Evolutionary conservation across 2,113 vertebrate genomes (phyloP).

Genomic region (Neotragus moschatus): DNA sequence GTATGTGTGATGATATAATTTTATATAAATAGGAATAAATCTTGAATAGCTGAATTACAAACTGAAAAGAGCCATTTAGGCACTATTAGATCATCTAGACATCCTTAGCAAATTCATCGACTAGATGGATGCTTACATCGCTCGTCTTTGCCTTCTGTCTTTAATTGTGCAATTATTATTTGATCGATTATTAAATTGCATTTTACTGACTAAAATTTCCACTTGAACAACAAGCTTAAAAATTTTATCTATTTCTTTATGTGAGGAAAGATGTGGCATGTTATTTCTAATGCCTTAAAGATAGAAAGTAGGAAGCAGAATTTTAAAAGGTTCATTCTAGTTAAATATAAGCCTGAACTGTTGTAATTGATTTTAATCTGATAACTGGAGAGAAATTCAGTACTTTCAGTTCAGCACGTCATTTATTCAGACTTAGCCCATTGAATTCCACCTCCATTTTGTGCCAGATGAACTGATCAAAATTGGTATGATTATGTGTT

Average conservation of each 20-base stretch:
- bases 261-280: neutral
- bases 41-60: neutral
- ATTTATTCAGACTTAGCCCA: neutral
- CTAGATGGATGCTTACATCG: neutral
- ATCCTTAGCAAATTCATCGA: neutral
- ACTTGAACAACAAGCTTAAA: slow-evolving; percentile 9
- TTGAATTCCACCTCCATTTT: neutral
- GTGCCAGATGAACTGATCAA: neutral
- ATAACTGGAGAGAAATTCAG: neutral
- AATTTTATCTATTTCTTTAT: neutral
- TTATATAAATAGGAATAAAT: slow-evolving; percentile 14
- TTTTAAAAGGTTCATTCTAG: neutral
- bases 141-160: neutral
- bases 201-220: neutral
- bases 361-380: neutral
- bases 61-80: neutral
- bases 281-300: neutral
- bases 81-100: neutral
- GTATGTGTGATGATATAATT: neutral
- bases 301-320: neutral
- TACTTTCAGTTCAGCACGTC: neutral
- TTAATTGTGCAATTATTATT: neutral
- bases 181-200: neutral
- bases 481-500: neutral
- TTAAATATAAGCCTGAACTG: neutral